Conservation (phyloP, 2,888 invertebrate genomes). For the Campopleginae sp. region DNA sequence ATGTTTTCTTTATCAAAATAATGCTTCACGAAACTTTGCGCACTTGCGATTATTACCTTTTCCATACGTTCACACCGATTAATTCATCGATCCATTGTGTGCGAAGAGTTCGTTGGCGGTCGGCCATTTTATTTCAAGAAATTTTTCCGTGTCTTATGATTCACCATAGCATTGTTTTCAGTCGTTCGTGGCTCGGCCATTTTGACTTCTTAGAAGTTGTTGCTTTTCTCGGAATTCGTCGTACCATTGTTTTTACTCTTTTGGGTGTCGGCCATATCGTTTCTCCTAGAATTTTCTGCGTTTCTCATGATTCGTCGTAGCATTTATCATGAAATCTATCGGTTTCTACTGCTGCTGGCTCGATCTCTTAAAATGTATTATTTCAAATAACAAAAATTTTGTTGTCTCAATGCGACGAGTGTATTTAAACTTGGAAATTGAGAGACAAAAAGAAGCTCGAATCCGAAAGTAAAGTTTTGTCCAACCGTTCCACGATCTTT, state of each 20-base stretch:
- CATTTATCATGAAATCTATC: not conserved
- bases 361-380: not conserved
- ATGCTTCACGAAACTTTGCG: not conserved
- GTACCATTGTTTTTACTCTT: too few relatives aligned
- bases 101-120: not conserved
- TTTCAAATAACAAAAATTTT: conserved; percentile 24
- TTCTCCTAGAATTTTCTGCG: not conserved
- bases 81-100: not conserved
- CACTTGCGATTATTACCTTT: not conserved
- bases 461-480: not conserved
- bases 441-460: not conserved
- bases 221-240: too few relatives aligned
- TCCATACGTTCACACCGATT: not conserved
- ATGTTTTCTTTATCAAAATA: conserved; percentile 33
- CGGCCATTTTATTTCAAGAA: not conserved
- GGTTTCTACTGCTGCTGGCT: too few relatives aligned
- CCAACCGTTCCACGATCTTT: not conserved
- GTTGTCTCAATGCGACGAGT: not conserved
- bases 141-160: not conserved
- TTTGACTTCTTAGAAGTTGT: too few relatives aligned
- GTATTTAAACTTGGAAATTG: not conserved
- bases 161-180: not conserved
- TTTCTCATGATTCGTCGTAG: not conserved
- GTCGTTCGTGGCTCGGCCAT: too few relatives aligned
- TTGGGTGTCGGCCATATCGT: not conserved